phyloP scores from a whole-genome alignment of 2,888 invertebrate genomes.

The Papilio gigon region DNA sequence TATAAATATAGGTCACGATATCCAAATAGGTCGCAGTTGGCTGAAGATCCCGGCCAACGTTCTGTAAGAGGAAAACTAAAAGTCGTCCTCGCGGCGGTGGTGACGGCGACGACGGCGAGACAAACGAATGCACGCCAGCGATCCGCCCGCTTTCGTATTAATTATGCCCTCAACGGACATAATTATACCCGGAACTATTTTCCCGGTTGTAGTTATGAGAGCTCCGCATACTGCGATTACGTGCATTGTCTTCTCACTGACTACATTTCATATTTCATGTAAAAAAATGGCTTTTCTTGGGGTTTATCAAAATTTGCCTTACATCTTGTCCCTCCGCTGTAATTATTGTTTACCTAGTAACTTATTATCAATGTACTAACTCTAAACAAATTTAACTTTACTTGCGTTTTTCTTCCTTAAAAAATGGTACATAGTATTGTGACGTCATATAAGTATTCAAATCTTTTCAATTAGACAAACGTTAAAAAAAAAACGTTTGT shows the following conservation, averaged over 20 bases:
- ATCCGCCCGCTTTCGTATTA: slow-evolving; percentile 10
- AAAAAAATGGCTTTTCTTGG: background rate
- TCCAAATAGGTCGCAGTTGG: slow-evolving; percentile 24
- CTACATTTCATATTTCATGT: background rate
- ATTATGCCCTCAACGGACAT: slow-evolving; percentile 20
- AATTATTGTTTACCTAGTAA: background rate
- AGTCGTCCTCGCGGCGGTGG: slow-evolving; percentile 10
- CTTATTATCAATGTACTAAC: background rate
- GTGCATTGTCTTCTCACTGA: slow-evolving; percentile 1
- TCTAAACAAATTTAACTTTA: background rate
- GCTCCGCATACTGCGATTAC: slow-evolving; percentile 4
- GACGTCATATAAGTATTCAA: too few relatives aligned
- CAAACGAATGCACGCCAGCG: slow-evolving; percentile 5
- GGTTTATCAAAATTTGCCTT: background rate
- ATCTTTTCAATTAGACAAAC: too few relatives aligned
- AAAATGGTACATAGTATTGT: too few relatives aligned
- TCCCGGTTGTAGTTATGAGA: slow-evolving; percentile 7
- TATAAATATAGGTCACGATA: slow-evolving; percentile 23
- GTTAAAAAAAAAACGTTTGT: background rate
- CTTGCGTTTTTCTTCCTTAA: too few relatives aligned
- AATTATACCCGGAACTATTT: slow-evolving; percentile 17
- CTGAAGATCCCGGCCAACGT: slow-evolving; percentile 19
- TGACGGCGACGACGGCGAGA: background rate
- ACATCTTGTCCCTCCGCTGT: background rate
- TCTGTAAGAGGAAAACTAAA: slow-evolving; percentile 23